A percentile compares a stretch with the other conserved stretches of the same genome.
phyloP scores from a whole-genome alignment of 2,797 vertebrate species.

The Sarcophilus harrisii region DNA sequence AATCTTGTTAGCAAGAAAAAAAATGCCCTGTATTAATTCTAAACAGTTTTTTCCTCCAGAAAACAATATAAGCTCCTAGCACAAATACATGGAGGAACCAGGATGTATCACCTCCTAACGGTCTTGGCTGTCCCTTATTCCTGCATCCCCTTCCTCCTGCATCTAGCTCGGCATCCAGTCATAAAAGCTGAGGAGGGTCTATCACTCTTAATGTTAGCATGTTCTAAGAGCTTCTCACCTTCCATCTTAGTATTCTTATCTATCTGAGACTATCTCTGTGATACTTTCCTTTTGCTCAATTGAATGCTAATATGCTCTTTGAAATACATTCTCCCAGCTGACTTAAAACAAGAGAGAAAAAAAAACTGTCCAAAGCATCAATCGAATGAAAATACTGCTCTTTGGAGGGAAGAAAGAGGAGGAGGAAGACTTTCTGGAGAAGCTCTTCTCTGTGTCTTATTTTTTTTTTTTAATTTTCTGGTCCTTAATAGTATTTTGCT shows the following conservation, averaged over 20 bases:
- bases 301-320: conserved; percentile 34
- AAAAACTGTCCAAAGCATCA: conserved; percentile 23
- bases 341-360: background rate
- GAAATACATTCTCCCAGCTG: conserved; percentile 50
- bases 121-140: conserved; percentile 8
- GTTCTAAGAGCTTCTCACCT: conserved; percentile 47
- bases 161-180: conserved; percentile 13
- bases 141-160: background rate
- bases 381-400: background rate
- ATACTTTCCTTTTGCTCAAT: conserved; percentile 63
- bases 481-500: too few relatives aligned
- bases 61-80: background rate
- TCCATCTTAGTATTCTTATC: conserved; percentile 54
- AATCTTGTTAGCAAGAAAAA: background rate
- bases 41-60: background rate
- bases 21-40: background rate
- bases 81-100: rapidly evolving
- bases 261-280: conserved; percentile 46
- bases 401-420: background rate
- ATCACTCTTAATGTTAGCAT: background rate
- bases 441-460: background rate
- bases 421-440: background rate
- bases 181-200: conserved; percentile 15
- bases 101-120: background rate
- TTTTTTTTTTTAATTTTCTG: background rate